Evolutionary conservation across 2,888 invertebrate species (phyloP).

Genomic region (Drosophila kokeensis): DNA sequence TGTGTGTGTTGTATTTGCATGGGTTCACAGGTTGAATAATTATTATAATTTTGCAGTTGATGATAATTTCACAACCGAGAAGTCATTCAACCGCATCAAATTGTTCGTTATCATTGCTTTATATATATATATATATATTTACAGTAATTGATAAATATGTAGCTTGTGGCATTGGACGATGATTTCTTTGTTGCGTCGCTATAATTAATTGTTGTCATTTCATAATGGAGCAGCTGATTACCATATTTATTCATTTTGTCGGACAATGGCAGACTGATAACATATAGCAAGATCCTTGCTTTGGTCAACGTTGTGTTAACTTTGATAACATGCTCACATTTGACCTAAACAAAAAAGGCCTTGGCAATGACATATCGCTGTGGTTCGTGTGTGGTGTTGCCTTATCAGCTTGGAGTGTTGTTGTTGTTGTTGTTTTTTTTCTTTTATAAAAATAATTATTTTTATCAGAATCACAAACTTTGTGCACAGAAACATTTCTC

Average conservation of each 20-base stretch:
- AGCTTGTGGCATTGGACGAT: background rate
- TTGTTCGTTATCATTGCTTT: background rate
- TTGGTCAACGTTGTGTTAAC: background rate
- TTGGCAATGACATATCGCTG: background rate
- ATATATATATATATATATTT: background rate
- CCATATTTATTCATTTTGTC: conserved; percentile 10
- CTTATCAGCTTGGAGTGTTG: background rate
- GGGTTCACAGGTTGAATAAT: background rate
- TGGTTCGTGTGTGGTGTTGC: background rate
- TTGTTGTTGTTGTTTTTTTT: background rate
- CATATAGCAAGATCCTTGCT: background rate
- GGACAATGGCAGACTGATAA: conserved; percentile 8
- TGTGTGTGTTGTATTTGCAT: background rate
- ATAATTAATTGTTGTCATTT: background rate
- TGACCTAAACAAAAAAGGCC: background rate
- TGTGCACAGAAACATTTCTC: background rate
- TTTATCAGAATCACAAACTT: background rate
- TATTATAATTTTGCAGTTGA: background rate
- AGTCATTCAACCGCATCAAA: background rate
- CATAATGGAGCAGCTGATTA: conserved; percentile 4
- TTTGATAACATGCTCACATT: conserved; percentile 25
- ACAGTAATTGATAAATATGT: background rate
- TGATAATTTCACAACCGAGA: background rate
- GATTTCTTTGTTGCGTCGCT: conserved; percentile 23
- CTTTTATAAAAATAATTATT: background rate